A percentile compares a stretch with the other conserved stretches of the same genome.
Evolutionary conservation across 2,888 invertebrate genomes (phyloP).

Genomic region (Urechis unicinctus): DNA sequence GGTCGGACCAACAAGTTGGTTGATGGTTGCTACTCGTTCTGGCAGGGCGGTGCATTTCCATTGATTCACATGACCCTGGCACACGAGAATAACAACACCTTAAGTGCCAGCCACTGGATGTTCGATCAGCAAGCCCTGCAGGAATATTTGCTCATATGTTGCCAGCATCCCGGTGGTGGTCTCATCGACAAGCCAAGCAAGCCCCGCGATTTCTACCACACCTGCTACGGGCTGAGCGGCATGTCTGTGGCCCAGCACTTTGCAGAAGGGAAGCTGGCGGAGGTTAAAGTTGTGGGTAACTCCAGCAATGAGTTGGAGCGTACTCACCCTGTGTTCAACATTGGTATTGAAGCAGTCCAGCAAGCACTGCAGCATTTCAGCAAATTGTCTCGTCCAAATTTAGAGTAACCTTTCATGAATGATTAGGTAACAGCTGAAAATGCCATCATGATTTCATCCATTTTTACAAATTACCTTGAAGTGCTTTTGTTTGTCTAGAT

Average conservation of each 20-base stretch:
- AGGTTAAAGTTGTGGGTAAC: slow-evolving; percentile 59
- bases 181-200: slow-evolving; percentile 93
- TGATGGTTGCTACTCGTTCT: slow-evolving; percentile 98
- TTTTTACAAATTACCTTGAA: too few relatives aligned
- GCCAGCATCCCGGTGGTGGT: slow-evolving; percentile 78
- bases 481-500: too few relatives aligned
- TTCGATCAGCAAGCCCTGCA: slow-evolving; percentile 80
- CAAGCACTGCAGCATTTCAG: too few relatives aligned
- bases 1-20: slow-evolving; percentile 97
- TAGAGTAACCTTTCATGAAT: too few relatives aligned
- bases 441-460: too few relatives aligned
- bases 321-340: slow-evolving; percentile 77
- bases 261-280: slow-evolving; percentile 45
- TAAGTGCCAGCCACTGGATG: slow-evolving; percentile 58
- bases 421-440: too few relatives aligned
- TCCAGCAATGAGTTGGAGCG: slow-evolving; percentile 65
- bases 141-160: slow-evolving; percentile 88
- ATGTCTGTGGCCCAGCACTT: slow-evolving; percentile 78
- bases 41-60: slow-evolving; percentile 92
- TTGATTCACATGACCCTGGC: slow-evolving; percentile 61
- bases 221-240: slow-evolving; percentile 92
- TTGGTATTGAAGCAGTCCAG: slow-evolving; percentile 64
- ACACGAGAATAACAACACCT: slow-evolving; percentile 23
- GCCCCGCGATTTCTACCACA: slow-evolving; percentile 87
- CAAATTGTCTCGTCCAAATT: too few relatives aligned